phyloP scores from a whole-genome alignment of 2,888 invertebrate species.

The Hyppa rectilinea region DNA sequence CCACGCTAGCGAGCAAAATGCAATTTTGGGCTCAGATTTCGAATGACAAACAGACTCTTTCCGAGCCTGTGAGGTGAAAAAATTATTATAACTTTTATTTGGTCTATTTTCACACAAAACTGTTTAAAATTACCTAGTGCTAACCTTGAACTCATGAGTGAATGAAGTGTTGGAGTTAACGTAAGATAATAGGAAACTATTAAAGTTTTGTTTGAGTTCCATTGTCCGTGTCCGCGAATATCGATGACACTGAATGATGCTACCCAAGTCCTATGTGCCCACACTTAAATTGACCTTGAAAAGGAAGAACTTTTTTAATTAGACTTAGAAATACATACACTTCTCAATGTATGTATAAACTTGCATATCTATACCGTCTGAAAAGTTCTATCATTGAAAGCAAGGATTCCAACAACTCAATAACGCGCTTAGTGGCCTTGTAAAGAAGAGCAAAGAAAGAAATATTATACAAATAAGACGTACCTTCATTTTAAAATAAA shows the following conservation, averaged over 20 bases:
- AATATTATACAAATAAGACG: background rate
- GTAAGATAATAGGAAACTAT: constrained; percentile 14
- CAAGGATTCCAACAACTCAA: background rate
- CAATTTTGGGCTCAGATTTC: too few species aligned
- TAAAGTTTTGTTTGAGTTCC: constrained; percentile 32
- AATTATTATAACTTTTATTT: background rate
- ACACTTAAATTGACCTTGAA: constrained; percentile 10
- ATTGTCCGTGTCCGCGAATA: constrained; percentile 45
- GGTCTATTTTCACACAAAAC: background rate
- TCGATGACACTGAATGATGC: constrained; percentile 26
- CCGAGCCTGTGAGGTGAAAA: too few species aligned
- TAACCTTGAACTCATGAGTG: constrained; percentile 1
- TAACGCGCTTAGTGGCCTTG: background rate
- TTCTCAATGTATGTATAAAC: too few species aligned
- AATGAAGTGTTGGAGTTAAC: constrained; percentile 1
- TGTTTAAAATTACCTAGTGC: background rate
- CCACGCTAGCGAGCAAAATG: too few species aligned
- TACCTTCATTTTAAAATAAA: background rate
- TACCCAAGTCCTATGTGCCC: background rate
- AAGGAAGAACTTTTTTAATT: background rate
- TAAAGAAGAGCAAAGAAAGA: background rate
- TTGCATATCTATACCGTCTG: background rate
- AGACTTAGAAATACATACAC: too few species aligned
- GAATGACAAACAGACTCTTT: too few species aligned
- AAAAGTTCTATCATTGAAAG: background rate